Percentiles rank a stretch among this genome's conserved stretches.
phyloP scores from a whole-genome alignment of 2,797 vertebrate genomes.

The Luscinia megarhynchos region DNA sequence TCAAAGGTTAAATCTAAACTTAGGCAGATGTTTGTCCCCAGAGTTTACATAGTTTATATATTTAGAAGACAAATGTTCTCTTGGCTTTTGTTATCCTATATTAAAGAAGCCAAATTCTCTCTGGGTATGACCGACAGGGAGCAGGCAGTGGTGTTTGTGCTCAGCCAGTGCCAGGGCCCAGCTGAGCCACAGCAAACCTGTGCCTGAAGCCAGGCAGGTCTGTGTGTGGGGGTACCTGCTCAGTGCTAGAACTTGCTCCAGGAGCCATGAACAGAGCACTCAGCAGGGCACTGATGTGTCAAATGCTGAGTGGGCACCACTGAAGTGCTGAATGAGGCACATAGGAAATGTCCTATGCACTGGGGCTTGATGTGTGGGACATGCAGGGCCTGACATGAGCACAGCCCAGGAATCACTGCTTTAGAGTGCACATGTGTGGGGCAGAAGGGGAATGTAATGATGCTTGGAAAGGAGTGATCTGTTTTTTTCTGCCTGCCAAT shows the following conservation, averaged over 20 bases:
- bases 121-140: not conserved
- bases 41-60: not conserved
- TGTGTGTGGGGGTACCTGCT: not conserved
- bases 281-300: not conserved
- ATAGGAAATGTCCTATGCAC: not conserved
- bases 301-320: not conserved
- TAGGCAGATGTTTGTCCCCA: not conserved
- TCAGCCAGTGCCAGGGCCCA: not conserved
- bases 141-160: not conserved
- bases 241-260: not conserved
- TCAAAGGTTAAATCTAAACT: constrained; percentile 16
- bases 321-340: not conserved
- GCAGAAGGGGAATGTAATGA: not conserved
- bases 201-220: not conserved
- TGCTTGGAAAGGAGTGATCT: not conserved
- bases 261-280: not conserved
- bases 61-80: not conserved
- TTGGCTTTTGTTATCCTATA: not conserved
- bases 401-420: not conserved
- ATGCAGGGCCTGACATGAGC: not conserved
- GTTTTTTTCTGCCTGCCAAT: not conserved
- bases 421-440: not conserved
- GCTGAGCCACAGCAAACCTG: not conserved
- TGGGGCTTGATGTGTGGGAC: not conserved
- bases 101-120: not conserved